Percentiles rank a stretch among this genome's conserved stretches.
Evolutionary conservation across 2,797 vertebrate species (phyloP).

Genomic region (Malurus splendens): DNA sequence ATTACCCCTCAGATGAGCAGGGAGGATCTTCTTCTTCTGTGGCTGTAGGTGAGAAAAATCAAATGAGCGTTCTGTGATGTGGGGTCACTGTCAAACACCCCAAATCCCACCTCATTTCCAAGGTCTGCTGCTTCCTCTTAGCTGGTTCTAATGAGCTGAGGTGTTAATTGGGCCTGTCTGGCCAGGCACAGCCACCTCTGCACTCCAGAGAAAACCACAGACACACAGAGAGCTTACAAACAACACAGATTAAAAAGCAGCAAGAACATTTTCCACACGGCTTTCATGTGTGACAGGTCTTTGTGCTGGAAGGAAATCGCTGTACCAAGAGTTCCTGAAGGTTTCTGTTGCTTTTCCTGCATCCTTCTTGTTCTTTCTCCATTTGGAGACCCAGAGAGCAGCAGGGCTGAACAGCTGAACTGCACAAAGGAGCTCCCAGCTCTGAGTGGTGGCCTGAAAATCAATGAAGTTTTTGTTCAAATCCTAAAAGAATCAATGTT

Average conservation of each 20-base stretch:
- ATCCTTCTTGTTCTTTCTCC: neutral
- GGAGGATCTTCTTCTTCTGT: neutral
- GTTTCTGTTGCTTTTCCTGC: neutral
- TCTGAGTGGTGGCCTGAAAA: slow-evolving; percentile 64
- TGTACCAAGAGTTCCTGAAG: neutral
- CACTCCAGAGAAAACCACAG: neutral
- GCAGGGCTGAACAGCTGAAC: slow-evolving; percentile 30
- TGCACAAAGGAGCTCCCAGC: slow-evolving; percentile 39
- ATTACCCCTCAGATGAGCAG: neutral
- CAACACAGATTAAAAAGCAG: neutral
- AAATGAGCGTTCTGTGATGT: neutral
- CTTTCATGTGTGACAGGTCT: neutral
- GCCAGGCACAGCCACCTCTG: neutral
- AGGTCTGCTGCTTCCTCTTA: neutral
- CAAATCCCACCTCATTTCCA: neutral
- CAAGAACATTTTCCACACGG: neutral
- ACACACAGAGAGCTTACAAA: neutral
- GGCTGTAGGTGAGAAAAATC: neutral
- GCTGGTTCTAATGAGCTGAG: neutral
- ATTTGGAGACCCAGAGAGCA: slow-evolving; percentile 25
- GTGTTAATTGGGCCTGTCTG: neutral
- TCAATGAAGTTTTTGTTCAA: slow-evolving; percentile 35
- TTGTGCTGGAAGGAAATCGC: neutral
- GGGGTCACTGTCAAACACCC: neutral
- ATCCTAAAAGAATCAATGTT: slow-evolving; percentile 19